A percentile compares a stretch with the other conserved stretches of the same genome.
phyloP scores from a whole-genome alignment of 2,113 vertebrate genomes.

The Hipposideros armiger region DNA sequence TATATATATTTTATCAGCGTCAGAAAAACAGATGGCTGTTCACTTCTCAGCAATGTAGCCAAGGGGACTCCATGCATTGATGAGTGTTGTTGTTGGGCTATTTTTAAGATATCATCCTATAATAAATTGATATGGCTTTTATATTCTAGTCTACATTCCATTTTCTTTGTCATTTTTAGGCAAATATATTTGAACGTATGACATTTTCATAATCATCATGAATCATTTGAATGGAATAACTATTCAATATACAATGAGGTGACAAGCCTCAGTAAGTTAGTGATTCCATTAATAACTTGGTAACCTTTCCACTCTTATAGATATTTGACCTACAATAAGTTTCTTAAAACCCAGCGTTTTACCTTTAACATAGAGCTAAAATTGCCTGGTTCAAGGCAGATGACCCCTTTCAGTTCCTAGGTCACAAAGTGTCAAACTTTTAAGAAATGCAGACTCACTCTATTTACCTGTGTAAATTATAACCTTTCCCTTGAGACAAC shows the following conservation, averaged over 20 bases:
- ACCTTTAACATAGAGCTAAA: neutral
- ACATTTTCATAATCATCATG: conserved; percentile 3
- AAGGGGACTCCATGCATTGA: neutral
- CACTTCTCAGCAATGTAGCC: neutral
- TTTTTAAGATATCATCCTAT: neutral
- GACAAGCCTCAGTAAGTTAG: neutral
- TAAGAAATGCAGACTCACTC: neutral
- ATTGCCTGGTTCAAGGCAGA: neutral
- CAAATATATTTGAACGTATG: neutral
- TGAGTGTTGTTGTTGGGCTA: neutral
- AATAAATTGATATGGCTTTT: neutral
- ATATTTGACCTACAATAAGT: neutral
- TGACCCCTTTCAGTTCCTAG: neutral
- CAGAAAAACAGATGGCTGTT: neutral
- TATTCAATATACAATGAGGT: neutral
- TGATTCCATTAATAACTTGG: neutral
- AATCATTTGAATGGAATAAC: neutral
- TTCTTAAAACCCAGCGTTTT: neutral
- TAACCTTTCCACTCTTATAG: neutral
- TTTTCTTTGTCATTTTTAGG: neutral
- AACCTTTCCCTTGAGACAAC: neutral
- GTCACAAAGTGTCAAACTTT: neutral
- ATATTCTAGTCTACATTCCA: neutral
- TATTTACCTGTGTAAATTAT: neutral
- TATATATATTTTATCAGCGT: neutral